These are phyloP conservation scores for Plagiodera versicolora DNA, from an alignment of 2,888 invertebrate genomes.

Conservation along the genomic window DNA sequence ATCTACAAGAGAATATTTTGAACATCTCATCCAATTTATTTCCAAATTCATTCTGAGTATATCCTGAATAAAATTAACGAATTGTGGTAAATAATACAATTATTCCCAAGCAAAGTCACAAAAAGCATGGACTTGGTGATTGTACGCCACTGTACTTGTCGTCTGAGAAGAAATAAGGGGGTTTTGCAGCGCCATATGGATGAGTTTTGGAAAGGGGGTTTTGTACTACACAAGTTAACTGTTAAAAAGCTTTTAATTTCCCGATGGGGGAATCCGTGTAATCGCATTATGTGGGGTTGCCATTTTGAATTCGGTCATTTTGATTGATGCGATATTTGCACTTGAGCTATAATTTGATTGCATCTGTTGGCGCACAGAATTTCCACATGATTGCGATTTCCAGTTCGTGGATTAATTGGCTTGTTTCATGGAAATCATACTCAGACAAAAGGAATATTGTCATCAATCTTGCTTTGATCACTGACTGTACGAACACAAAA, in stretches of 20 bases:
- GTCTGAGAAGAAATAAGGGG: constrained; percentile 22
- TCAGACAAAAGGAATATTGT: not conserved
- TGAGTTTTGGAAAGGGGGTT: constrained; percentile 32
- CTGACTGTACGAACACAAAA: no score
- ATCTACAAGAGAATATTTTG: no score
- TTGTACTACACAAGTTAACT: constrained; percentile 35
- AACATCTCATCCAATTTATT: no score
- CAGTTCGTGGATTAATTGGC: not conserved
- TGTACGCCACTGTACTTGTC: not conserved
- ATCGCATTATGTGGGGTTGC: constrained; percentile 8
- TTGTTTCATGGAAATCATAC: not conserved
- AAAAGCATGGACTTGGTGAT: not conserved
- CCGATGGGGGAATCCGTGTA: constrained; percentile 17
- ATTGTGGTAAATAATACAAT: no score
- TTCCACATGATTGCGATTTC: not conserved
- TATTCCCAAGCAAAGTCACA: no score
- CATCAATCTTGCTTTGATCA: no score
- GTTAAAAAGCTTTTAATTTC: constrained; percentile 41
- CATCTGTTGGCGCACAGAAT: not conserved
- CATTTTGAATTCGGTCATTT: not conserved
- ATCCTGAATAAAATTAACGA: no score
- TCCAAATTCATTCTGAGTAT: no score
- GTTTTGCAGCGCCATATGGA: constrained; percentile 27
- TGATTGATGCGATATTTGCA: not conserved
- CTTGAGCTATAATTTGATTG: not conserved